Evolutionary conservation across 2,797 vertebrate genomes (phyloP), one percentile per base, ranked within the genome.

Genomic region (Gymnothorax javanicus): DNA sequence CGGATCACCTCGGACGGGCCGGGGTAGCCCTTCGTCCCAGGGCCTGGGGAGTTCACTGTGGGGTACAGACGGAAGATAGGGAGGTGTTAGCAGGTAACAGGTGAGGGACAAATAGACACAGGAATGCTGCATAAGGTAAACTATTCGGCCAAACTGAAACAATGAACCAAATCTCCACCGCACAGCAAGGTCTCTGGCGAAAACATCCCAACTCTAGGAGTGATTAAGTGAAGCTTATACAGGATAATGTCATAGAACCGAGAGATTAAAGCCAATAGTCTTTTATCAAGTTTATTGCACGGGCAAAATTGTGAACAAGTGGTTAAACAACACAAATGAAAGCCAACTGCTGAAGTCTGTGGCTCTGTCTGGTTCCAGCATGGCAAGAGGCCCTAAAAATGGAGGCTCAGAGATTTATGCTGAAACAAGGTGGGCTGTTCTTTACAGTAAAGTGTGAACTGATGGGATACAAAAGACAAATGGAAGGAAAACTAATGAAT

Each of bases 1-100:
- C 98, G 96, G 85, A 99, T 97, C 94, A 97, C 98, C 91, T 98
- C 98, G 0, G 97, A 97, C 0, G 98, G 96, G 88, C 97, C 97
- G 0, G 98, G 96, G 91, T 97, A 98, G 90, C 97, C 97, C 90
- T 97, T 96, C 62, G 97, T 96, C 7, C 98, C 98, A 17, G 97
- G 97, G 75, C 94, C 88, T 0, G 95, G 96, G 84, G 96, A 95
- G 11, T 94, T 87, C n/a, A 82, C 86, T 87, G 82, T 60, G 56
- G 43, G 12, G n/a, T 4, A 25, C 4, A 17, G 79, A 69, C 56
- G 25, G 56, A 82, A 54, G 12, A 25, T 20, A 57, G 8, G 20
- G 54, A 2, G 13, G 69, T 43, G 69, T 73, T 33, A 77, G 33
- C 33, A 52, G 77, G 56, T 83, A 27, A 83, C 25, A 25, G 81